phyloP scores from a whole-genome alignment of 1,140 invertebrate genomes.

The Solen grandis region DNA sequence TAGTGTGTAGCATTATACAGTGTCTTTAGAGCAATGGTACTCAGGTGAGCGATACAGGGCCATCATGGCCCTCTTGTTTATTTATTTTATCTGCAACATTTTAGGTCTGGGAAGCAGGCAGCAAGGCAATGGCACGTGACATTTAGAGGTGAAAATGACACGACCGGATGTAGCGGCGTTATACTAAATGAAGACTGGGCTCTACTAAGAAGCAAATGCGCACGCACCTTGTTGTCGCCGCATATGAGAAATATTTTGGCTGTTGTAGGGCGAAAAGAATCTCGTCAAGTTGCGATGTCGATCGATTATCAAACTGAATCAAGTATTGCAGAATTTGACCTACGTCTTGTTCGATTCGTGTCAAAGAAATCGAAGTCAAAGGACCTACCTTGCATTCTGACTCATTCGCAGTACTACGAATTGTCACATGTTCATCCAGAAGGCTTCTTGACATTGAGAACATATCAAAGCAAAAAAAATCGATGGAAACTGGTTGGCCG shows the following conservation, averaged over 20 bases:
- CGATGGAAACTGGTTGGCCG: too few species aligned
- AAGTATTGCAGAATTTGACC: slow-evolving; percentile 27
- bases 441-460: slow-evolving; percentile 29
- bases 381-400: slow-evolving; percentile 36
- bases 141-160: slow-evolving; percentile 6
- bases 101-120: slow-evolving; percentile 40
- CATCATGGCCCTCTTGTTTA: too few species aligned
- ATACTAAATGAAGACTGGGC: slow-evolving; percentile 32
- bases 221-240: background rate
- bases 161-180: slow-evolving; percentile 24
- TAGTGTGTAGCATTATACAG: too few species aligned
- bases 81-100: background rate
- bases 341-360: slow-evolving; percentile 19
- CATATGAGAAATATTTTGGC: slow-evolving; percentile 7
- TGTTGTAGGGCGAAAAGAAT: slow-evolving; percentile 44
- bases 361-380: background rate
- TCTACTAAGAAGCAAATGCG: slow-evolving; percentile 19
- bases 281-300: slow-evolving; percentile 8
- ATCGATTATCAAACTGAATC: slow-evolving; percentile 10
- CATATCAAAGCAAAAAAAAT: too few species aligned
- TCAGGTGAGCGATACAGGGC: too few species aligned
- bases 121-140: slow-evolving; percentile 48
- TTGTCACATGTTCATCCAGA: slow-evolving; percentile 11
- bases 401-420: slow-evolving; percentile 39
- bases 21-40: too few species aligned